Conservation (phyloP, 2,797 vertebrate species). For the Eurystomus glaucurus region DNA sequence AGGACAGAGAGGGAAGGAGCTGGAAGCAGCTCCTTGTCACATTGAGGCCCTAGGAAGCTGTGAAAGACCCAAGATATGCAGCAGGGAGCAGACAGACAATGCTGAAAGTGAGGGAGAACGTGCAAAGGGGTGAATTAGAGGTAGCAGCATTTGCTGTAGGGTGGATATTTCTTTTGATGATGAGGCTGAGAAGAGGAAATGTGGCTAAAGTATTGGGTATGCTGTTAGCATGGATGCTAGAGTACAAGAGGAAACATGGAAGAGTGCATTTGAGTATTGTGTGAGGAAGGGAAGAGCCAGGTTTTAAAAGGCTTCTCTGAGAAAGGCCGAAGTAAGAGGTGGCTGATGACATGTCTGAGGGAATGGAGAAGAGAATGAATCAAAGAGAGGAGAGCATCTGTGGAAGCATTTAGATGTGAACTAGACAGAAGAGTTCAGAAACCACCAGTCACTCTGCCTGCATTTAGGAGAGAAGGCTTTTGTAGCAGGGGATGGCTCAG, state of each 20-base stretch:
- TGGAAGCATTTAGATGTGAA: neutral
- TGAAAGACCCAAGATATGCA: neutral
- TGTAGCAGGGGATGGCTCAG: neutral
- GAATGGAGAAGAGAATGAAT: neutral
- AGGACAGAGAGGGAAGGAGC: neutral
- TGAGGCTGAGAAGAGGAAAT: neutral
- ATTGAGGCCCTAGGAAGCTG: neutral
- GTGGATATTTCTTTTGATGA: neutral
- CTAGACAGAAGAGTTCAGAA: neutral
- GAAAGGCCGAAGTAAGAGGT: neutral
- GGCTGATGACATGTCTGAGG: neutral
- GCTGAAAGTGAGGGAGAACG: neutral
- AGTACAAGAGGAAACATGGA: neutral
- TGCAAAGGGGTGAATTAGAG: neutral
- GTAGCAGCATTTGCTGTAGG: neutral
- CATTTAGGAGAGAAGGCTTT: neutral
- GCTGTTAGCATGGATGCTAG: neutral
- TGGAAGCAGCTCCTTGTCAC: rapidly evolving
- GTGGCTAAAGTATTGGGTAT: rapidly evolving
- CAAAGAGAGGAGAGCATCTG: neutral
- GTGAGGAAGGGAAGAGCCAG: neutral
- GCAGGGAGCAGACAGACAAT: neutral
- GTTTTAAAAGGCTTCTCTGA: neutral
- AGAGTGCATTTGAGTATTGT: neutral
- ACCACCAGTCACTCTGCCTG: neutral